These are phyloP conservation scores for Hephaestus fuliginosus DNA, from an alignment of 2,797 vertebrate species.

Conservation along the genomic window DNA sequence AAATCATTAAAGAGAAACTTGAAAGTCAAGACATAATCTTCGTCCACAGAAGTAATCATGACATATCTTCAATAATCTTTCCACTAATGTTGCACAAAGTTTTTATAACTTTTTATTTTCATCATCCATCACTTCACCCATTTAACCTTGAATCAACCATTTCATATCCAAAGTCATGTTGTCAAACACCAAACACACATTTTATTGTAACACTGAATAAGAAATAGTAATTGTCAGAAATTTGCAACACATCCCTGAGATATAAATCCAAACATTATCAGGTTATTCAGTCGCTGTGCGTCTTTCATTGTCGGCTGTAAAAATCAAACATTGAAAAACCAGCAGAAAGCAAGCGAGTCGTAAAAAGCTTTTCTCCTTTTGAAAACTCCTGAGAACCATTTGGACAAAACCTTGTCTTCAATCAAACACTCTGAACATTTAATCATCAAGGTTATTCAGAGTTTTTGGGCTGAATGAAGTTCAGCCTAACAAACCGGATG, in stretches of 20 bases:
- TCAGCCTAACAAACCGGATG: constrained; percentile 15
- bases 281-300: neutral
- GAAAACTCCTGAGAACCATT: constrained; percentile 19
- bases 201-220: neutral
- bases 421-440: constrained; percentile 16
- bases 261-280: neutral
- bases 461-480: constrained; percentile 28
- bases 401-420: neutral
- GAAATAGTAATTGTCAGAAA: constrained; percentile 2
- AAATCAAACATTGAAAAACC: constrained; percentile 17
- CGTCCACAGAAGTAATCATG: neutral
- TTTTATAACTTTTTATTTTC: neutral
- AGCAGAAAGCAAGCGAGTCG: constrained; percentile 9
- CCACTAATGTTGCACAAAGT: neutral
- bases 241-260: neutral
- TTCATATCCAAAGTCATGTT: neutral
- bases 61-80: neutral
- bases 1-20: neutral
- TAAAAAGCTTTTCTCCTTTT: constrained; percentile 37
- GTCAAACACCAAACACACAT: neutral
- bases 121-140: neutral
- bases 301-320: constrained; percentile 1
- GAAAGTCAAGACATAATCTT: neutral
- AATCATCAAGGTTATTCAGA: constrained; percentile 42
- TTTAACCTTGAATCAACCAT: constrained; percentile 15